Conservation (phyloP, 2,113 vertebrate genomes). For the Turdus rufiventris region DNA sequence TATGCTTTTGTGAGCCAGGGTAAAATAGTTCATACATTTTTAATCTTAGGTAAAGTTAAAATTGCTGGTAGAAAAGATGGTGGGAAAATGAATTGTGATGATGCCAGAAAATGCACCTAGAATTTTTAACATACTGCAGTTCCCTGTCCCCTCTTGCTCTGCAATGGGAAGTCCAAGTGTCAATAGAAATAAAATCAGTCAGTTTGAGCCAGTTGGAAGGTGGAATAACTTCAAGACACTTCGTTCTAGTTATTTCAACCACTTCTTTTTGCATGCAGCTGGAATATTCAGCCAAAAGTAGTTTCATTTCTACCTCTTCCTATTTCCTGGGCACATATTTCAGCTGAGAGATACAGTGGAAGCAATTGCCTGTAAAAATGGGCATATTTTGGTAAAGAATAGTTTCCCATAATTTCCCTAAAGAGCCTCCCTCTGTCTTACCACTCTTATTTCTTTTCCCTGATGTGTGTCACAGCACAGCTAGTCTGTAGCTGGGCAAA, state of each 20-base stretch:
- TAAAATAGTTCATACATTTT: slow-evolving; percentile 26
- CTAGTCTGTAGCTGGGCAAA: too few relatives aligned
- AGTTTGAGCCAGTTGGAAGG: background rate
- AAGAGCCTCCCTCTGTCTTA: background rate
- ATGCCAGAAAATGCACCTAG: background rate
- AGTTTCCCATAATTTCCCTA: background rate
- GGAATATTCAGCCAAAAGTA: background rate
- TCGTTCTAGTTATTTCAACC: background rate
- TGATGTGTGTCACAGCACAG: background rate
- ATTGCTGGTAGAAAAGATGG: background rate
- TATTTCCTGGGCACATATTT: background rate
- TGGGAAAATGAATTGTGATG: background rate
- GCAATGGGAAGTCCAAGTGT: background rate
- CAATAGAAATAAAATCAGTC: background rate
- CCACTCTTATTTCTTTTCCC: background rate
- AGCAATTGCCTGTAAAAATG: background rate
- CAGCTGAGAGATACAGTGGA: background rate
- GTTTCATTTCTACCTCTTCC: background rate
- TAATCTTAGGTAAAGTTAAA: slow-evolving; percentile 20
- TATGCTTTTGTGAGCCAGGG: background rate
- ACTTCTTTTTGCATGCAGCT: background rate
- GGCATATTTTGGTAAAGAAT: background rate
- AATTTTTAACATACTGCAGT: background rate
- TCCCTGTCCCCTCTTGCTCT: background rate
- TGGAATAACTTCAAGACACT: background rate